These are phyloP conservation scores for Anomalospiza imberbis DNA, from an alignment of 2,797 vertebrate species.

Conservation along the genomic window DNA sequence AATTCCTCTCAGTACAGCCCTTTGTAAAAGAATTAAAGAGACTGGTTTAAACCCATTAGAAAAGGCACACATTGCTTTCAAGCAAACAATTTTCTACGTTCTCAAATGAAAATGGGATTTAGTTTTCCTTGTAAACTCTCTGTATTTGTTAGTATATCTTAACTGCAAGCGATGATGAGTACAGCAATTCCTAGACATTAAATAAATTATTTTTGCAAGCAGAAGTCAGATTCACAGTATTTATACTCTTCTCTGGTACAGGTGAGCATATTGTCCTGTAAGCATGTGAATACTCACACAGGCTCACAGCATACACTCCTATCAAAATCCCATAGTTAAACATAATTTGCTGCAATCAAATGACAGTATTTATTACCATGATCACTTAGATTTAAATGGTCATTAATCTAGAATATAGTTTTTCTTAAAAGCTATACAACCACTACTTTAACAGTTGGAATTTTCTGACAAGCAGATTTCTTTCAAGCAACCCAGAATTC, in stretches of 20 bases:
- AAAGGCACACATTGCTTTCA: not conserved
- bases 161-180: not conserved
- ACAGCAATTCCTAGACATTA: not conserved
- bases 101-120: not conserved
- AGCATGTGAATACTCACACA: accelerated
- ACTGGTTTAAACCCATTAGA: not conserved
- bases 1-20: not conserved
- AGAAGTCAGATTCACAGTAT: not conserved
- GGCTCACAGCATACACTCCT: not conserved
- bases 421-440: not conserved
- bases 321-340: not conserved
- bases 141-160: not conserved
- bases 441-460: not conserved
- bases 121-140: not conserved
- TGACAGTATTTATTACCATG: not conserved
- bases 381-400: not conserved
- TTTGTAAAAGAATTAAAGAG: not conserved
- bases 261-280: not conserved
- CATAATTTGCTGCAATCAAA: not conserved
- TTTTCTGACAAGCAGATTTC: not conserved
- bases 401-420: not conserved
- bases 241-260: not conserved
- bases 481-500: not conserved
- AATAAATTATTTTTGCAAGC: not conserved
- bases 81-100: not conserved